These are phyloP conservation scores for Ophion slaviceki DNA, from an alignment of 2,888 invertebrate genomes.

Conservation along the genomic window DNA sequence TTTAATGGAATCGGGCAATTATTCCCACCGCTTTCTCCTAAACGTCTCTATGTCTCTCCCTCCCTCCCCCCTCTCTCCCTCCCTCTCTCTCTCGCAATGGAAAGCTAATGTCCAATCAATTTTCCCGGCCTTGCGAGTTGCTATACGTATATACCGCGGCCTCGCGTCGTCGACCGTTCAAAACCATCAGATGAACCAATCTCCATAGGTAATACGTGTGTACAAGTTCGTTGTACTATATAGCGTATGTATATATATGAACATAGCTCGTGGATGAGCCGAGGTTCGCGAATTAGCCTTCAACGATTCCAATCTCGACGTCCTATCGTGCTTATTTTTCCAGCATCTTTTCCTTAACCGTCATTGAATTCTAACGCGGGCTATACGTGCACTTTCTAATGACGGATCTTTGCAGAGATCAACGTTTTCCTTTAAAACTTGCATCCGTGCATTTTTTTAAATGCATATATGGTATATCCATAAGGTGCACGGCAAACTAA, in stretches of 20 bases:
- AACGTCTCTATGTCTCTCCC: constrained; percentile 16
- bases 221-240: background rate
- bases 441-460: too few relatives aligned
- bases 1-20: constrained; percentile 46
- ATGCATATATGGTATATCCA: too few relatives aligned
- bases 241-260: background rate
- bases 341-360: background rate
- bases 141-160: background rate
- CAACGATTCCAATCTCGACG: background rate
- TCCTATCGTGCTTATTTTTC: background rate
- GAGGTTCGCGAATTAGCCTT: background rate
- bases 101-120: constrained; percentile 71
- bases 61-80: background rate
- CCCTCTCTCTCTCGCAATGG: constrained; percentile 47
- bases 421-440: background rate
- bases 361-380: constrained; percentile 14
- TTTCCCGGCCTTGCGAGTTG: constrained; percentile 62
- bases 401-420: background rate
- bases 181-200: constrained; percentile 35
- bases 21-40: constrained; percentile 69
- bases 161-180: constrained; percentile 71
- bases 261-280: background rate
- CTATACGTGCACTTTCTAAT: constrained; percentile 14
- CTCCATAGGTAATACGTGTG: background rate
- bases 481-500: too few relatives aligned